Evolutionary conservation across 64 coral and sea anemone genomes (phyloP).

Genomic region (Montipora cactus): DNA sequence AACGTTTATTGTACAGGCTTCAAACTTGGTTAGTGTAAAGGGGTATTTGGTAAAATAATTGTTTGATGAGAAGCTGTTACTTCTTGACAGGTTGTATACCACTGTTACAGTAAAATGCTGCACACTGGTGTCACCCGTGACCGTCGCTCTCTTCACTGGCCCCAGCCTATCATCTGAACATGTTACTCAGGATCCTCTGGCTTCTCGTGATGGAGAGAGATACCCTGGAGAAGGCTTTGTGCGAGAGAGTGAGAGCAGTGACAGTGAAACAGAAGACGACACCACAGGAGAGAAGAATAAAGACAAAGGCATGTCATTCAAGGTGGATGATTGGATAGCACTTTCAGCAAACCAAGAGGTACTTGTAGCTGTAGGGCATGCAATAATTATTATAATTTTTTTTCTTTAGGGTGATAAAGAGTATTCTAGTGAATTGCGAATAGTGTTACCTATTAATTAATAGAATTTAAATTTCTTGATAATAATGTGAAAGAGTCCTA

Average conservation of each 20-base stretch:
- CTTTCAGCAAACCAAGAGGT: conserved; percentile 88
- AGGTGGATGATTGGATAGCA: conserved; percentile 88
- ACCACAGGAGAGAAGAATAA: conserved; percentile 49
- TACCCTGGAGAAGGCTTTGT: conserved; percentile 56
- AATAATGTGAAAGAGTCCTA: no score
- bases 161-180: conserved; percentile 89
- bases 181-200: conserved; percentile 61
- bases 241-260: conserved; percentile 86
- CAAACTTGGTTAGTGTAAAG: no score
- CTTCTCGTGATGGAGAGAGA: conserved; percentile 70
- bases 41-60: no score
- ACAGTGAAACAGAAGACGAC: conserved; percentile 84
- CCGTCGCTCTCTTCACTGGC: conserved; percentile 82
- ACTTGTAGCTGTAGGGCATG: background rate
- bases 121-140: conserved; percentile 78
- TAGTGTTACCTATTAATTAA: no score
- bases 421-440: no score
- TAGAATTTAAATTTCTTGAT: no score
- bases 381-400: no score
- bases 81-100: conserved; percentile 69
- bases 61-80: no score
- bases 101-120: conserved; percentile 91
- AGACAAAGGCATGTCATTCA: conserved; percentile 75
- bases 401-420: no score
- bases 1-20: no score